Percentiles rank a stretch among this genome's conserved stretches.
Evolutionary conservation across 2,797 vertebrate genomes (phyloP).

Genomic region (Valencia hispanica): DNA sequence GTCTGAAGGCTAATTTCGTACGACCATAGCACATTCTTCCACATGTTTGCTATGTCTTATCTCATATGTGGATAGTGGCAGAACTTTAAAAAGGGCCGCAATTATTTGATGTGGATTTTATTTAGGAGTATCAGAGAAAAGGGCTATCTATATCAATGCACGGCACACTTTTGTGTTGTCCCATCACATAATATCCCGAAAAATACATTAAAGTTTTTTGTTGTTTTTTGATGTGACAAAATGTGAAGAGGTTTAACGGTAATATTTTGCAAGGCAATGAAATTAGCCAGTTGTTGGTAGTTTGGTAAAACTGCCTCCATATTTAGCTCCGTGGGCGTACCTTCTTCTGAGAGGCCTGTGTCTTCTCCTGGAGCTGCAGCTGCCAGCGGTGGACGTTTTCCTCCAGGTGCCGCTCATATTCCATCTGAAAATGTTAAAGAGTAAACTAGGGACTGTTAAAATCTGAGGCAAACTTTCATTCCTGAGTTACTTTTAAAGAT

Average conservation of each 20-base stretch:
- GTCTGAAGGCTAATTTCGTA: too few species aligned
- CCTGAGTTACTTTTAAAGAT: neutral
- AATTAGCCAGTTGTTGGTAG: neutral
- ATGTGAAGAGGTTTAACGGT: neutral
- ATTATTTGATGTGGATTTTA: neutral
- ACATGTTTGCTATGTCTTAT: neutral
- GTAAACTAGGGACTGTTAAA: neutral
- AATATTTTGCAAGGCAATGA: neutral
- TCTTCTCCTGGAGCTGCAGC: conserved; percentile 69
- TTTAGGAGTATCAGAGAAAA: too few species aligned
- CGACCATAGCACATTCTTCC: neutral
- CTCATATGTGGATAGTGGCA: neutral
- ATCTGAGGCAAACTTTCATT: neutral
- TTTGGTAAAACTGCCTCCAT: neutral
- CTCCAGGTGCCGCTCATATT: conserved; percentile 75
- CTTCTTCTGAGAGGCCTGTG: conserved; percentile 57
- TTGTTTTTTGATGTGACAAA: neutral
- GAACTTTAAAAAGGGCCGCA: neutral
- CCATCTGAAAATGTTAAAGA: conserved; percentile 63
- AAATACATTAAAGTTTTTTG: neutral
- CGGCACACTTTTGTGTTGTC: neutral
- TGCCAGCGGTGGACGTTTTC: conserved; percentile 67
- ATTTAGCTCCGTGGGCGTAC: conserved; percentile 32
- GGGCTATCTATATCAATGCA: neutral
- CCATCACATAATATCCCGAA: neutral